Percentiles rank a stretch among this genome's conserved stretches.
These are phyloP conservation scores for Heliconius erato DNA, from an alignment of 2,888 invertebrate genomes.

Conservation along the genomic window DNA sequence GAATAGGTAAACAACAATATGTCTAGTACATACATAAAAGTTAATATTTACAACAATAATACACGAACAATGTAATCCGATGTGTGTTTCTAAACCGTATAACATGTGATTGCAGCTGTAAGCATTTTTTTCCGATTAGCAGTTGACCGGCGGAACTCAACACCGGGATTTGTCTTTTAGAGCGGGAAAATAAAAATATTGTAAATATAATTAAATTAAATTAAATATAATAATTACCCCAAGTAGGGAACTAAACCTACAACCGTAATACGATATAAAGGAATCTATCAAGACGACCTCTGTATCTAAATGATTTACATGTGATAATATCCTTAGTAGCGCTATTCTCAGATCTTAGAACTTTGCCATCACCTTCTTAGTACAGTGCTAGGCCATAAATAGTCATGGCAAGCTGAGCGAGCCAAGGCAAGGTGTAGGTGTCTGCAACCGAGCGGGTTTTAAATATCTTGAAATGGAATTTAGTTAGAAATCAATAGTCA, in stretches of 20 bases:
- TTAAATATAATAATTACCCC: no score
- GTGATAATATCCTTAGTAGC: conserved; percentile 39
- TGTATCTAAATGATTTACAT: conserved; percentile 26
- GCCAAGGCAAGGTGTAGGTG: conserved; percentile 53
- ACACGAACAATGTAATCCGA: not conserved
- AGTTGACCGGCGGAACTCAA: not conserved
- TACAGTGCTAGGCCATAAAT: conserved; percentile 48
- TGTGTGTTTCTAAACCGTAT: not conserved
- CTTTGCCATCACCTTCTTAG: conserved; percentile 51
- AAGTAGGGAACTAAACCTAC: no score
- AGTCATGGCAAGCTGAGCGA: conserved; percentile 47
- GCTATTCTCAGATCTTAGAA: conserved; percentile 45
- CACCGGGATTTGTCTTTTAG: no score
- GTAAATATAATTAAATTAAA: no score
- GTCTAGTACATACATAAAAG: conserved; percentile 13
- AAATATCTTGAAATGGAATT: conserved; percentile 44
- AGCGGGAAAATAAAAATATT: no score
- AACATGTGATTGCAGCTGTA: not conserved
- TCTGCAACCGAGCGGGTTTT: conserved; percentile 41
- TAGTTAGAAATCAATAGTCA: conserved; percentile 33
- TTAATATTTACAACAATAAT: conserved; percentile 13
- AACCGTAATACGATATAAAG: not conserved
- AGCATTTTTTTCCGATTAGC: not conserved
- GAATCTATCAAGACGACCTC: conserved; percentile 17
- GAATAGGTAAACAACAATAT: conserved; percentile 17